Conservation (phyloP, 2,113 vertebrate genomes). For the Neogale vison region DNA sequence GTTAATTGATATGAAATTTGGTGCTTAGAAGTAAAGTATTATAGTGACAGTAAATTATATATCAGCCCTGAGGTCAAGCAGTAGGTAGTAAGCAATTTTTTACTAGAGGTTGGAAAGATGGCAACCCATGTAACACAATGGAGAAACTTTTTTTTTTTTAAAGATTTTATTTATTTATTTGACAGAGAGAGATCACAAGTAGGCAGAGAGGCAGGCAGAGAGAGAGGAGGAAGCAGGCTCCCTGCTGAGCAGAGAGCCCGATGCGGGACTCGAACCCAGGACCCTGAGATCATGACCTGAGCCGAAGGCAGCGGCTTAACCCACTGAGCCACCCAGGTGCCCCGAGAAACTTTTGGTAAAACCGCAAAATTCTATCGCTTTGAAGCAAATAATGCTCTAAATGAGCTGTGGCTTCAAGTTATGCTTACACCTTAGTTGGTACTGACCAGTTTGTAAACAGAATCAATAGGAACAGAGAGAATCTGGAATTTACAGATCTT, state of each 20-base stretch:
- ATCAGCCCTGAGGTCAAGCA: neutral
- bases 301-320: too few species aligned
- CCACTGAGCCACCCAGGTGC: too few species aligned
- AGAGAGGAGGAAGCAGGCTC: too few species aligned
- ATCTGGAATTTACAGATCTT: neutral
- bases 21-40: neutral
- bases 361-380: neutral
- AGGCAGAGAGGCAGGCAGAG: too few species aligned
- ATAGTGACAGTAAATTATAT: neutral
- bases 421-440: neutral
- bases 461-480: neutral
- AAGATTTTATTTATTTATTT: too few species aligned
- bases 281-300: too few species aligned
- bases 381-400: neutral
- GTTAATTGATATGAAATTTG: neutral
- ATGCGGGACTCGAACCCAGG: too few species aligned
- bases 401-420: neutral
- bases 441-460: neutral
- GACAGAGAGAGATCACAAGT: too few species aligned
- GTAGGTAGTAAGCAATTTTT: neutral
- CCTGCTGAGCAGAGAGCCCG: too few species aligned
- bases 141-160: neutral
- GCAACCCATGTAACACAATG: neutral
- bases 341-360: neutral
- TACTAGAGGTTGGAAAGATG: neutral